phyloP scores from a whole-genome alignment of 2,113 vertebrate species.

The Boulengeromyrus knoepffleri region DNA sequence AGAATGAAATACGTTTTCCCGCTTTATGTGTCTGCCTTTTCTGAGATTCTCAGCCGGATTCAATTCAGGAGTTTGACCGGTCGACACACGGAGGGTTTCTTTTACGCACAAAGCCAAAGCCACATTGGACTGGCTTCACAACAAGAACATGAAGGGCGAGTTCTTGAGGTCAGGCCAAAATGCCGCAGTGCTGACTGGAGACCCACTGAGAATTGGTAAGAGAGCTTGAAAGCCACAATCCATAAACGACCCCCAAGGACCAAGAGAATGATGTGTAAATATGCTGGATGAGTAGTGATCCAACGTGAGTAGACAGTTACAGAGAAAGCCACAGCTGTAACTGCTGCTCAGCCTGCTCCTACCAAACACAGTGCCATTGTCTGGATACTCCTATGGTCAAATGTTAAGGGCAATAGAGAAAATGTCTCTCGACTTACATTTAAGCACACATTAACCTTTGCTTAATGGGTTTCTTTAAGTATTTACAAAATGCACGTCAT shows the following conservation, averaged over 20 bases:
- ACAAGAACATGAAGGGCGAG: not conserved
- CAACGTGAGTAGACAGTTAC: not conserved
- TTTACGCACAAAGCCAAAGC: not conserved
- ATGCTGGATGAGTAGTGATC: not conserved
- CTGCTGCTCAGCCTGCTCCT: not conserved
- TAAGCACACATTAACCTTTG: not conserved
- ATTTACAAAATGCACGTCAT: not conserved
- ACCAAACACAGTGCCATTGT: not conserved
- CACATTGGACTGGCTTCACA: not conserved
- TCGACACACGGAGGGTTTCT: not conserved
- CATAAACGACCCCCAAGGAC: not conserved
- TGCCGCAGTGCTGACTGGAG: not conserved
- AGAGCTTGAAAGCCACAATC: not conserved
- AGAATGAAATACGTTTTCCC: not conserved
- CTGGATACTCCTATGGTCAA: not conserved
- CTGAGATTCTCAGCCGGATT: not conserved
- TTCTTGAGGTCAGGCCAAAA: not conserved
- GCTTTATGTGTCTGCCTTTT: not conserved
- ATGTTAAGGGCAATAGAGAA: not conserved
- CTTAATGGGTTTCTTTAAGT: not conserved
- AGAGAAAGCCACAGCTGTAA: not conserved
- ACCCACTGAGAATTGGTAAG: not conserved
- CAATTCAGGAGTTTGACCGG: not conserved
- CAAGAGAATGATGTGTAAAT: not conserved
- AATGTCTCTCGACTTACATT: not conserved